These are phyloP conservation scores for Lithophane socia DNA, from an alignment of 2,888 invertebrate genomes.

Conservation along the genomic window DNA sequence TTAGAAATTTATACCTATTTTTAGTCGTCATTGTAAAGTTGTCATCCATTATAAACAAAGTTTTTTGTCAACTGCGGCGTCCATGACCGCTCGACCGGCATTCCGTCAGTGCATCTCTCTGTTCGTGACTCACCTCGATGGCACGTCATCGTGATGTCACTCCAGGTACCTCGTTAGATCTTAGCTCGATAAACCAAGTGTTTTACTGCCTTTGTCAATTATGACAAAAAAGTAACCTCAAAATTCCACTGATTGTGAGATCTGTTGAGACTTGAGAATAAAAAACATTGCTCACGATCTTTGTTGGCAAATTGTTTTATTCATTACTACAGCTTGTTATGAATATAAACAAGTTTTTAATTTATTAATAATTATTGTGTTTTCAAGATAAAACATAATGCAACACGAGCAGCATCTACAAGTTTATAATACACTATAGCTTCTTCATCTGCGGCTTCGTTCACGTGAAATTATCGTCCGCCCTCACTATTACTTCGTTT, in stretches of 20 bases:
- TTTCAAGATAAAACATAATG: background rate
- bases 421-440: background rate
- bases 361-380: background rate
- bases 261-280: slow-evolving; percentile 1
- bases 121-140: slow-evolving; percentile 74
- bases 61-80: slow-evolving; percentile 37
- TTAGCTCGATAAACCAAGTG: slow-evolving; percentile 36
- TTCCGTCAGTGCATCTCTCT: slow-evolving; percentile 68
- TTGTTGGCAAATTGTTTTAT: slow-evolving; percentile 9
- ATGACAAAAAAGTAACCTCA: slow-evolving; percentile 5
- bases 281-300: slow-evolving; percentile 27
- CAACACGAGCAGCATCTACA: background rate
- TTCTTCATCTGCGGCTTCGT: no score
- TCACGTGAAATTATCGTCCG: no score
- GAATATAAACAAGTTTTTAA: slow-evolving; percentile 4
- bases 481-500: no score
- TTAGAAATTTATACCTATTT: slow-evolving; percentile 15
- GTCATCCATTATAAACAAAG: slow-evolving; percentile 11
- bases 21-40: slow-evolving; percentile 12
- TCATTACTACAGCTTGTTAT: background rate
- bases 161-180: slow-evolving; percentile 64
- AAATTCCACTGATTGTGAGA: slow-evolving; percentile 5
- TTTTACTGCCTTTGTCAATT: slow-evolving; percentile 31
- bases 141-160: slow-evolving; percentile 76
- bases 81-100: slow-evolving; percentile 55